Conservation (phyloP, 2,797 vertebrate genomes). For the Xenentodon cancila region DNA sequence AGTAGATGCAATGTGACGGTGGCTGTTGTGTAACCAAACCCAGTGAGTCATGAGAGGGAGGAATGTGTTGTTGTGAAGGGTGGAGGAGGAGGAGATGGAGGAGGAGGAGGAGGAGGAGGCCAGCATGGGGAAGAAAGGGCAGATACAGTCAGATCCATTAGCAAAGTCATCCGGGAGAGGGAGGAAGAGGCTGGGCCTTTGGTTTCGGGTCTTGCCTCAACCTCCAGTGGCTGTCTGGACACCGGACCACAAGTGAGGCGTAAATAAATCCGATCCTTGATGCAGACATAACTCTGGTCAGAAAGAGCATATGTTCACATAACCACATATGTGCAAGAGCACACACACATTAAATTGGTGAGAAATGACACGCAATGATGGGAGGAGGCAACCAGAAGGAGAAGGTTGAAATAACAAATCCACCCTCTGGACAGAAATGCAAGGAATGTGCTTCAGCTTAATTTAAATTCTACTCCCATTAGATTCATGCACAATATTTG, state of each 20-base stretch:
- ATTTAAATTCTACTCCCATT: conserved; percentile 27
- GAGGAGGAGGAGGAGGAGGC: conserved; percentile 45
- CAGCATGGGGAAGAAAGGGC: conserved; percentile 54
- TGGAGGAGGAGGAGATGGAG: conserved; percentile 7
- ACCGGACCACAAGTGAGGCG: conserved; percentile 44
- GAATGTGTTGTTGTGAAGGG: conserved; percentile 63
- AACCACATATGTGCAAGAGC: conserved; percentile 8
- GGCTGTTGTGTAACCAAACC: conserved; percentile 73
- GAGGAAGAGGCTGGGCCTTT: conserved; percentile 54
- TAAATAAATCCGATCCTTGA: conserved; percentile 50
- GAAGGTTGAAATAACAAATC: conserved; percentile 32
- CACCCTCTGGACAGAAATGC: conserved; percentile 2
- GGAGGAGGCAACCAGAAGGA: conserved; percentile 64
- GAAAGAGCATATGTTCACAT: conserved; percentile 34
- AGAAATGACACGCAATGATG: conserved; percentile 60
- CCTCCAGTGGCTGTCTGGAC: conserved; percentile 56
- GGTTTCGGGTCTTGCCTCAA: conserved; percentile 48
- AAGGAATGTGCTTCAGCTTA: conserved; percentile 10
- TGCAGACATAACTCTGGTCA: conserved; percentile 37
- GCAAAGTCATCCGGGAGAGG: conserved; percentile 64
- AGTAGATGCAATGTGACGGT: conserved; percentile 61
- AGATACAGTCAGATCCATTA: conserved; percentile 54
- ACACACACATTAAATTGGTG: conserved; percentile 20
- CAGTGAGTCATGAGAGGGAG: conserved; percentile 75
- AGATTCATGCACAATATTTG: conserved; percentile 19